These are phyloP conservation scores for Sarcophaga subvicina DNA, from an alignment of 2,888 invertebrate species.

Conservation along the genomic window DNA sequence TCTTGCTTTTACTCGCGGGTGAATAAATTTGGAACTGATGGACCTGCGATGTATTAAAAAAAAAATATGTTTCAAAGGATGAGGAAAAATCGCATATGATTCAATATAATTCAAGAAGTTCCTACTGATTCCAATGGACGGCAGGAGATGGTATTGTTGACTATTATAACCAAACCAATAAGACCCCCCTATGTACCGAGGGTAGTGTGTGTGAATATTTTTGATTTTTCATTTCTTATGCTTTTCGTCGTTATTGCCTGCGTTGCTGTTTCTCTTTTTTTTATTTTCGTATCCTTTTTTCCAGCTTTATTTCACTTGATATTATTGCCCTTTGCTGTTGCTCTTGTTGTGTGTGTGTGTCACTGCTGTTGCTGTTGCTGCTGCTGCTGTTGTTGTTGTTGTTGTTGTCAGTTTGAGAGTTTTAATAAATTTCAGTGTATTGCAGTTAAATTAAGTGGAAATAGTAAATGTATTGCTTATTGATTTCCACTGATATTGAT, in stretches of 20 bases:
- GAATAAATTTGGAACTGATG: too few relatives aligned
- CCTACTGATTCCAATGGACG: too few relatives aligned
- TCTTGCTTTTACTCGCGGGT: too few relatives aligned
- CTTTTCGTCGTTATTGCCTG: constrained; percentile 18
- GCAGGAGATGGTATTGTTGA: too few relatives aligned
- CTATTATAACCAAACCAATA: too few relatives aligned
- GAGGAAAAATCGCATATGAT: too few relatives aligned
- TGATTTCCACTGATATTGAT: constrained; percentile 67
- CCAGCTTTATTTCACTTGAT: constrained; percentile 39
- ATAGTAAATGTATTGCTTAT: constrained; percentile 70
- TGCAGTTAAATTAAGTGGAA: constrained; percentile 70
- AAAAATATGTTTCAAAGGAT: too few relatives aligned
- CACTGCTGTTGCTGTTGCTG: constrained; percentile 16
- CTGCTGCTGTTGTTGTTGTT: background rate
- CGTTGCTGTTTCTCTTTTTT: background rate
- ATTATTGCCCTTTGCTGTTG: constrained; percentile 8
- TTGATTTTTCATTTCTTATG: constrained; percentile 53
- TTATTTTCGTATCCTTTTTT: background rate
- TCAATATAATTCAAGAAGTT: too few relatives aligned
- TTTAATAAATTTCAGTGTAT: constrained; percentile 69
- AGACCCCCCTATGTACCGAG: too few relatives aligned
- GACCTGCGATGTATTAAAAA: too few relatives aligned
- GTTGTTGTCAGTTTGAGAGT: constrained; percentile 39
- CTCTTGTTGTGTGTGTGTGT: too few relatives aligned
- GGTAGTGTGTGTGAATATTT: background rate